Evolutionary conservation across 2,888 invertebrate genomes (phyloP), one percentile per base, ranked within the genome.

Genomic region (Eurytoma californica): DNA sequence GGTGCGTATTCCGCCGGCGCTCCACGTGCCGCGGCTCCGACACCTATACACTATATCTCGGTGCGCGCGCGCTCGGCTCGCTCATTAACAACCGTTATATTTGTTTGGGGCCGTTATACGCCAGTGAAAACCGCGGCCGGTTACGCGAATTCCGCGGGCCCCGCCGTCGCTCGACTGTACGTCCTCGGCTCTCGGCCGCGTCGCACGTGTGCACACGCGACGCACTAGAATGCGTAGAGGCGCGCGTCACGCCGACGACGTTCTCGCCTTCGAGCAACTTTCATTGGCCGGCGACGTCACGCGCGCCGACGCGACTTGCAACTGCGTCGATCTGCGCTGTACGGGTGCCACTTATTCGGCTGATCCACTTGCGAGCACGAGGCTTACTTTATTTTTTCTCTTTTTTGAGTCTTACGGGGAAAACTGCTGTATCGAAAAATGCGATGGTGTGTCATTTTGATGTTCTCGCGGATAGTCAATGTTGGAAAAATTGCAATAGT

Each of bases 31-130:
- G 20, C 18, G 20, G 57, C 57, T 57, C 57, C 12, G 57, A 20
- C 20, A 57, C 20, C 55, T 55, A 55, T 18, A 18, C 18, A 0
- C 55, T 55, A n/a, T 55, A n/a, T 55, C 12, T 0, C 70, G 75
- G 68, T 76, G 81, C 67, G 77, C n/a, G 74, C 69, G 80, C 83
- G 82, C 78, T 79, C 83, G 85, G 70, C 84, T 39, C 39, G 86
- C 84, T 88, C 86, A 86, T 91, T 91, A 86, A 91, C 87, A 85
- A 90, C 88, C 86, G 90, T 90, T 90, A 90, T 87, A 86, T 88
- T 88, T 89, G 87, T 88, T 87, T 88, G 87, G 65, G 88, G 89
- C 89, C 90, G 89, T 90, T 90, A 90, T 89, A 85, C 85, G 86
- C 85, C 20, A 9, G 24, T 24, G 58, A 58, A 20, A 20, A 24